Percentiles rank a stretch among this genome's conserved stretches.
Evolutionary conservation across 2,797 vertebrate genomes (phyloP).

Genomic region (Psittacula echo): DNA sequence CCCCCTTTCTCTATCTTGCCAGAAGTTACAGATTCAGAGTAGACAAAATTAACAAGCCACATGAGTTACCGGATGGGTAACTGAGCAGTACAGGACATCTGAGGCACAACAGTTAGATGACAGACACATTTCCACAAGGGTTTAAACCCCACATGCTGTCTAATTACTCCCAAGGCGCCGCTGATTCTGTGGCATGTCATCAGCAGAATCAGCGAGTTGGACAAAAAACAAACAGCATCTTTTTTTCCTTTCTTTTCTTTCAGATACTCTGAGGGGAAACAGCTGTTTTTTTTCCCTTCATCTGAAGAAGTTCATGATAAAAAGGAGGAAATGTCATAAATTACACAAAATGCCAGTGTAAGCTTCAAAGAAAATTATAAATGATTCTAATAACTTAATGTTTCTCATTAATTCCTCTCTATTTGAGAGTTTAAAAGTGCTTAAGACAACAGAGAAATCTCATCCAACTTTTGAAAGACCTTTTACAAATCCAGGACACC

Average conservation of each 20-base stretch:
- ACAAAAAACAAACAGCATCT: conserved; percentile 71
- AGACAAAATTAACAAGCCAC: conserved; percentile 28
- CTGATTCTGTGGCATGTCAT: conserved; percentile 68
- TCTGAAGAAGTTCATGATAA: conserved; percentile 76
- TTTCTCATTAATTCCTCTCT: conserved; percentile 81
- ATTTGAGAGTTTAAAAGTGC: conserved; percentile 74
- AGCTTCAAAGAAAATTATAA: conserved; percentile 82
- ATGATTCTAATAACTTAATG: conserved; percentile 81
- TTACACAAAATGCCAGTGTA: conserved; percentile 79
- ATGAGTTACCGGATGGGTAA: conserved; percentile 53
- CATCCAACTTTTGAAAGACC: conserved; percentile 45
- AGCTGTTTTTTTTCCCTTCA: conserved; percentile 78
- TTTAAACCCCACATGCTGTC: conserved; percentile 60
- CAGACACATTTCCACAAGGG: conserved; percentile 65
- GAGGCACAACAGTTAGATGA: conserved; percentile 65
- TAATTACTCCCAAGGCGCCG: conserved; percentile 57
- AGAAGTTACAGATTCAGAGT: conserved; percentile 1
- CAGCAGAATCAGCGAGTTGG: conserved; percentile 65
- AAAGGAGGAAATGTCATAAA: conserved; percentile 80
- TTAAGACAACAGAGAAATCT: conserved; percentile 66
- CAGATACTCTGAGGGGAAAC: conserved; percentile 73
- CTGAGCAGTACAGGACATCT: conserved; percentile 67
- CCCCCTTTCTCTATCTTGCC: not conserved
- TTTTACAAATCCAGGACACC: conserved; percentile 37
- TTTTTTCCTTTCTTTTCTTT: conserved; percentile 70